These are phyloP conservation scores for Bombus haemorrhoidalis DNA, from an alignment of 1,140 invertebrate genomes.

Conservation along the genomic window DNA sequence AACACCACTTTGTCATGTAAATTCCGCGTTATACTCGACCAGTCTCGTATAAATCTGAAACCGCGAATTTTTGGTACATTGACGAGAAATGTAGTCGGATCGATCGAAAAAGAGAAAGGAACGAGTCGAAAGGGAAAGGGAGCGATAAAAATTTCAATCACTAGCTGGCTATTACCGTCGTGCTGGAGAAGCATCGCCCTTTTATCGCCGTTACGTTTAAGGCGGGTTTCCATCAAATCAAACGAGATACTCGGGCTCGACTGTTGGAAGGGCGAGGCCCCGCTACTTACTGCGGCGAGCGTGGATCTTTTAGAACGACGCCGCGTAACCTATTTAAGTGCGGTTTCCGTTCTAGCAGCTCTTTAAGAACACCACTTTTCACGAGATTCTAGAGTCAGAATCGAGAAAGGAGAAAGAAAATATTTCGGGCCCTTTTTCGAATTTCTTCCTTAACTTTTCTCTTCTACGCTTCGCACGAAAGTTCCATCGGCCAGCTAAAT, in stretches of 20 bases:
- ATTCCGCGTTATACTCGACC: conserved; percentile 49
- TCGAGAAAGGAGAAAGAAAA: neutral
- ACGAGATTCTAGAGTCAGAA: neutral
- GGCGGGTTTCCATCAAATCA: conserved; percentile 20
- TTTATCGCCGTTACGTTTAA: conserved; percentile 44
- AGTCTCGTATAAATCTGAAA: conserved; percentile 47
- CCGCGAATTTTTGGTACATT: conserved; percentile 15
- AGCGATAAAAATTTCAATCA: conserved; percentile 65
- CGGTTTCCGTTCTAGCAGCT: neutral
- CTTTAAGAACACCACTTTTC: neutral
- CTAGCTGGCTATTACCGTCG: conserved; percentile 14
- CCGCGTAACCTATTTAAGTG: neutral
- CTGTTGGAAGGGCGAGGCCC: neutral
- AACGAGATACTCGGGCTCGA: neutral
- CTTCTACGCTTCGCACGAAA: neutral
- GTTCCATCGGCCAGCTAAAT: conserved; percentile 7
- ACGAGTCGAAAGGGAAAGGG: conserved; percentile 54
- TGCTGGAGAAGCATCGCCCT: neutral
- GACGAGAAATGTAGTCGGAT: conserved; percentile 19
- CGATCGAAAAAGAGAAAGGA: conserved; percentile 16
- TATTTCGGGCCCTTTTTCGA: neutral
- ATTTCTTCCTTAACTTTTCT: neutral
- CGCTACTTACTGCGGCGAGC: neutral
- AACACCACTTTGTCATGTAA: conserved; percentile 63
- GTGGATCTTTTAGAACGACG: conserved; percentile 1